Conservation (phyloP, 1,140 invertebrate species). For the Chrysomallon squamiferum region DNA sequence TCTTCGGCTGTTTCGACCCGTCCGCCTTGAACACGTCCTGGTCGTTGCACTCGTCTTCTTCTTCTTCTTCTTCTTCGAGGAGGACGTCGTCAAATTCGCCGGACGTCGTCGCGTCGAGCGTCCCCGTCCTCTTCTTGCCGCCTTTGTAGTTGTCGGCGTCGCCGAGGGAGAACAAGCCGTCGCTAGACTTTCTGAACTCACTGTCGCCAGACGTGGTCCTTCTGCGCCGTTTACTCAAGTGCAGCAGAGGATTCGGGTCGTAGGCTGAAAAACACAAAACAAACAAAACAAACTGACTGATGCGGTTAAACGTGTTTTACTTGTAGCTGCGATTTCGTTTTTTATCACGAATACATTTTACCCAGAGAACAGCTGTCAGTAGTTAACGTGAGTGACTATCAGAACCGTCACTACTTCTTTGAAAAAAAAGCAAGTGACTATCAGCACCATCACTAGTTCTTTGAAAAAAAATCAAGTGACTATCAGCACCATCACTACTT, state of each 20-base stretch:
- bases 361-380: neutral
- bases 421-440: no score
- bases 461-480: no score
- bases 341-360: neutral
- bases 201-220: slow-evolving; percentile 66
- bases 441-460: no score
- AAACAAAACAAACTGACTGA: no score
- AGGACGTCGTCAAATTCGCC: neutral
- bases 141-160: slow-evolving; percentile 3
- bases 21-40: neutral
- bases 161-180: neutral
- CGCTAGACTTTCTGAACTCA: slow-evolving; percentile 65
- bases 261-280: slow-evolving; percentile 35
- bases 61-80: neutral
- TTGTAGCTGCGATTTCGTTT: neutral
- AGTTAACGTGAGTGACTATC: no score
- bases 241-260: slow-evolving; percentile 77
- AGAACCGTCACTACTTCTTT: no score
- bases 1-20: neutral
- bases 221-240: slow-evolving; percentile 76
- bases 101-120: neutral
- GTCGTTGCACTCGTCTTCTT: neutral
- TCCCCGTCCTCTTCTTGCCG: neutral
- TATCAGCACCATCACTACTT: no score
- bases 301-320: neutral